phyloP scores from a whole-genome alignment of 2,888 invertebrate species.

The Cryptocheilus praepositus region DNA sequence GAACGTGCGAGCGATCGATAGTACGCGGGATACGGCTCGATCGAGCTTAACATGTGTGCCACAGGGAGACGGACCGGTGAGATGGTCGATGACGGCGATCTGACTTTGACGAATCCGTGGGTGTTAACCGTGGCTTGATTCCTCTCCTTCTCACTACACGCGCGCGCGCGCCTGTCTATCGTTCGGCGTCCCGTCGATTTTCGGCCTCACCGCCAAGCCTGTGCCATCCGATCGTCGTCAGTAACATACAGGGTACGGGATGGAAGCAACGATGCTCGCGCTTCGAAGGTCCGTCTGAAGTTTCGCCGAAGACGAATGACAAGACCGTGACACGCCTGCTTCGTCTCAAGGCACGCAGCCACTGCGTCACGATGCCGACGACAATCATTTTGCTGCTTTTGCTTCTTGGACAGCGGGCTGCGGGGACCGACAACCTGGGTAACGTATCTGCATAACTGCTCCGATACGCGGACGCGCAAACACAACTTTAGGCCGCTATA shows the following conservation, averaged over 20 bases:
- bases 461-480: too few species aligned
- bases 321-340: slow-evolving; percentile 5
- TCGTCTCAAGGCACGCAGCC: background rate
- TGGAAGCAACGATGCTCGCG: background rate
- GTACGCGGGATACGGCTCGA: slow-evolving; percentile 1
- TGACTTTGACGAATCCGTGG: slow-evolving; percentile 37
- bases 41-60: slow-evolving; percentile 33
- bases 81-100: slow-evolving; percentile 24
- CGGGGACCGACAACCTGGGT: slow-evolving; percentile 63
- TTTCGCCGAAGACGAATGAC: slow-evolving; percentile 15
- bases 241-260: background rate
- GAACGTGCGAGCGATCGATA: background rate
- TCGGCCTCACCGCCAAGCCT: too few species aligned
- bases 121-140: slow-evolving; percentile 9
- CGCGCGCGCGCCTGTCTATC: background rate
- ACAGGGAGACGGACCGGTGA: slow-evolving; percentile 29
- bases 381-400: slow-evolving; percentile 38
- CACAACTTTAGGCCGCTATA: too few species aligned
- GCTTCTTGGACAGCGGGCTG: slow-evolving; percentile 47
- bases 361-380: slow-evolving; percentile 2
- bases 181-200: background rate
- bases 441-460: slow-evolving; percentile 35
- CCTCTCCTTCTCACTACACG: background rate
- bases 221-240: background rate
- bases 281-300: background rate